phyloP scores from a whole-genome alignment of 2,888 invertebrate species.

The Hoplodrina ambigua region DNA sequence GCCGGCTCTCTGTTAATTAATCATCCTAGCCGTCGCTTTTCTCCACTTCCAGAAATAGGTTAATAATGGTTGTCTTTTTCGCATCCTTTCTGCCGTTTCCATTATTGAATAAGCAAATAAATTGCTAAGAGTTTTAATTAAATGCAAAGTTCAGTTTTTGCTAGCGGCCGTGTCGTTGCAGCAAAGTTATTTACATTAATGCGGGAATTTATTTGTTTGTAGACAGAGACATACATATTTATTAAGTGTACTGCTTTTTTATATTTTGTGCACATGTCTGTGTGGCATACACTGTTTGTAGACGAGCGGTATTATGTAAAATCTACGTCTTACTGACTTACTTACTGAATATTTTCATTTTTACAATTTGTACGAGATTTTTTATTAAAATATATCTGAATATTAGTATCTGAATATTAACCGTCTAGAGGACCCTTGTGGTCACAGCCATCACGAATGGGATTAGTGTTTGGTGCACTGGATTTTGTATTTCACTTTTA shows the following conservation, averaged over 20 bases:
- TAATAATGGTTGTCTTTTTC: conserved; percentile 83
- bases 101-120: conserved; percentile 83
- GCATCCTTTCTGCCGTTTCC: conserved; percentile 77
- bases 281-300: conserved; percentile 7
- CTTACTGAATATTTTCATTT: conserved; percentile 5
- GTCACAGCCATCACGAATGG: not conserved
- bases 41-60: conserved; percentile 82
- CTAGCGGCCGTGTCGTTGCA: conserved; percentile 47
- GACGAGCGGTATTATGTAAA: conserved; percentile 9
- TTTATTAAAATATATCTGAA: not conserved
- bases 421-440: not conserved
- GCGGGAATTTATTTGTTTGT: conserved; percentile 56
- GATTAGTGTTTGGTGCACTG: not conserved
- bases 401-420: not conserved
- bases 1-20: conserved; percentile 84
- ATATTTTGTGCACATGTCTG: conserved; percentile 18
- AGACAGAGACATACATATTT: conserved; percentile 47
- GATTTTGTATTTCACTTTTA: not conserved
- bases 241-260: conserved; percentile 43
- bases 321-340: not conserved
- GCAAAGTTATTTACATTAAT: conserved; percentile 58
- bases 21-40: conserved; percentile 81
- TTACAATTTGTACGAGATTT: not conserved
- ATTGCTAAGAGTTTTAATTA: conserved; percentile 70
- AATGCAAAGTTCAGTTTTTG: conserved; percentile 71